Conservation (phyloP, 2,797 vertebrate genomes). For the Heteromormyrus szaboi region DNA sequence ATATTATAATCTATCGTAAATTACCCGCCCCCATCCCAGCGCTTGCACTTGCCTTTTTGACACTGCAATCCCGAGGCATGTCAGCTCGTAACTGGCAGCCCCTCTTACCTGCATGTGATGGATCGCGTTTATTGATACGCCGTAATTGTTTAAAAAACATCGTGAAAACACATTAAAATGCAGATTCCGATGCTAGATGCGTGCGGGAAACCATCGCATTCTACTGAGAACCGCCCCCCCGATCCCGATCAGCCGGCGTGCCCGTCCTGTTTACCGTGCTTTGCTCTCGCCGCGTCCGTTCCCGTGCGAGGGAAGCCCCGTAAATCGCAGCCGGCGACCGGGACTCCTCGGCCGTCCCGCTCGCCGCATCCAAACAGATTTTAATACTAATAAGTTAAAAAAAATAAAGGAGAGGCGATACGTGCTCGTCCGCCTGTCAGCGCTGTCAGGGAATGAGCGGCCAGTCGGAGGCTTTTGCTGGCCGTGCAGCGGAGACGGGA, state of each 20-base stretch:
- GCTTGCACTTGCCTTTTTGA: neutral
- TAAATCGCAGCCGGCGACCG: neutral
- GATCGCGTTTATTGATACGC: neutral
- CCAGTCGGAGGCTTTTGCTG: constrained; percentile 5
- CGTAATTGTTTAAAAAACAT: neutral
- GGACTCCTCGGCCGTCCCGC: neutral
- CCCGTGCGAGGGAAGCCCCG: constrained; percentile 17
- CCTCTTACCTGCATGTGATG: neutral
- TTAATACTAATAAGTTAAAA: neutral
- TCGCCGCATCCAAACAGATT: neutral
- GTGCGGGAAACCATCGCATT: neutral
- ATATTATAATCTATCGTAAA: neutral
- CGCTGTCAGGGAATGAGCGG: constrained; percentile 42
- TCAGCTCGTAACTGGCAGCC: neutral
- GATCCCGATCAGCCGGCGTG: neutral
- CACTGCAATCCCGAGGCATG: neutral
- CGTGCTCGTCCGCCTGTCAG: constrained; percentile 30
- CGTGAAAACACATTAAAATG: neutral
- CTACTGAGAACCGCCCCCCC: neutral
- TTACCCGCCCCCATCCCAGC: neutral
- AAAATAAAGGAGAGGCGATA: neutral
- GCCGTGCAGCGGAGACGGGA: constrained; percentile 28
- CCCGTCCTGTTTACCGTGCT: constrained; percentile 43
- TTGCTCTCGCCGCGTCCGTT: constrained; percentile 32
- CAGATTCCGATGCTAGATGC: neutral